Evolutionary conservation across 2,797 vertebrate genomes (phyloP).

Genomic region (Rhyacichthys aspro): DNA sequence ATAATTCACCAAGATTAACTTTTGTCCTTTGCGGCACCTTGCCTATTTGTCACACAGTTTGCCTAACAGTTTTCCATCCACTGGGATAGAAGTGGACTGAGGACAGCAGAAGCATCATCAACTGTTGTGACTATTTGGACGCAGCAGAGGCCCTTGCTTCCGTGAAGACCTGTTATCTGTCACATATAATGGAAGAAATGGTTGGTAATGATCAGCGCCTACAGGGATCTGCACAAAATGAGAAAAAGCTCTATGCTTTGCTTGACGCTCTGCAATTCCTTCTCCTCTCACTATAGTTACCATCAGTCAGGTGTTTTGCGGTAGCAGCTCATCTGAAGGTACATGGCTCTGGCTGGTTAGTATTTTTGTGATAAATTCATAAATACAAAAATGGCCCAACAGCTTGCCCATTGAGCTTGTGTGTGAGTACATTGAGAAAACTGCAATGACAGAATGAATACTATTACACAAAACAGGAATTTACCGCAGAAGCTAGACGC

Average conservation of each 20-base stretch:
- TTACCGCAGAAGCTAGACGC: too few relatives aligned
- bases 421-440: constrained; percentile 34
- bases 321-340: constrained; percentile 33
- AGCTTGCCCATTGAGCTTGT: constrained; percentile 23
- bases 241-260: constrained; percentile 24
- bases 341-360: constrained; percentile 26
- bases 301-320: constrained; percentile 53
- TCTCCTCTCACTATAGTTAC: constrained; percentile 37
- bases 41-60: constrained; percentile 16
- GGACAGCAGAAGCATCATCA: constrained; percentile 7
- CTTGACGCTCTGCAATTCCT: constrained; percentile 26
- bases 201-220: constrained; percentile 58
- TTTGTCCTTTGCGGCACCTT: constrained; percentile 8
- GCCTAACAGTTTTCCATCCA: not conserved
- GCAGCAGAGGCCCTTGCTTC: constrained; percentile 18
- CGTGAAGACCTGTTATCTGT: constrained; percentile 42
- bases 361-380: constrained; percentile 25
- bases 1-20: constrained; percentile 23
- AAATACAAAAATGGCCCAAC: constrained; percentile 13
- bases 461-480: too few relatives aligned
- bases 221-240: constrained; percentile 48
- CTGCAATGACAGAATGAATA: constrained; percentile 19
- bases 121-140: constrained; percentile 3
- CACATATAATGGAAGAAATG: constrained; percentile 57
- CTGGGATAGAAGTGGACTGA: constrained; percentile 3